Evolutionary conservation across 2,888 invertebrate species (phyloP).

Genomic region (Axea sp.): DNA sequence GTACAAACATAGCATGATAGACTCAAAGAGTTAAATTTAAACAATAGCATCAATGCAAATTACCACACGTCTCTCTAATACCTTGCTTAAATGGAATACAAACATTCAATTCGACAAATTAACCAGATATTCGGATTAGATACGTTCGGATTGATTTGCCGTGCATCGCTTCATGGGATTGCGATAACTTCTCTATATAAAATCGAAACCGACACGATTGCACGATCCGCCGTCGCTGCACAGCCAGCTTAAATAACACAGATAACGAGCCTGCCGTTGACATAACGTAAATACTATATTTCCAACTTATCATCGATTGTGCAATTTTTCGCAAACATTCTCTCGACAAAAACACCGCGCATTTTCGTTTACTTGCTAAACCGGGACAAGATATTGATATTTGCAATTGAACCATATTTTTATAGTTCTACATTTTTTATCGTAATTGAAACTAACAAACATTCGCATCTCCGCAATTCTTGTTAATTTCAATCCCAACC

Average conservation of each 20-base stretch:
- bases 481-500: too few relatives aligned
- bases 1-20: not conserved
- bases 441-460: too few relatives aligned
- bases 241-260: slow-evolving; percentile 40
- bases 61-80: slow-evolving; percentile 31
- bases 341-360: slow-evolving; percentile 6
- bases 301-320: slow-evolving; percentile 22
- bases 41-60: slow-evolving; percentile 26
- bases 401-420: not conserved
- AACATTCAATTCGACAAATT: slow-evolving; percentile 59
- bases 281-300: slow-evolving; percentile 42
- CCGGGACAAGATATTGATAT: not conserved
- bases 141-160: slow-evolving; percentile 64
- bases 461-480: too few relatives aligned
- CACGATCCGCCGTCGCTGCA: slow-evolving; percentile 19
- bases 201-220: slow-evolving; percentile 67
- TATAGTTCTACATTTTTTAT: too few relatives aligned
- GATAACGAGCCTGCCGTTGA: slow-evolving; percentile 37
- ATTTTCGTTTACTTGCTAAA: slow-evolving; percentile 22
- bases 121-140: slow-evolving; percentile 62
- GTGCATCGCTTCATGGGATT: slow-evolving; percentile 61
- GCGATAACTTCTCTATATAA: slow-evolving; percentile 64
- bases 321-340: slow-evolving; percentile 10
- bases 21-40: slow-evolving; percentile 18
- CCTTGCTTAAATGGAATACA: slow-evolving; percentile 50